Percentiles rank a stretch among this genome's conserved stretches.
Conservation (phyloP, 2,888 invertebrate species). For the Cremastinae sp. region DNA sequence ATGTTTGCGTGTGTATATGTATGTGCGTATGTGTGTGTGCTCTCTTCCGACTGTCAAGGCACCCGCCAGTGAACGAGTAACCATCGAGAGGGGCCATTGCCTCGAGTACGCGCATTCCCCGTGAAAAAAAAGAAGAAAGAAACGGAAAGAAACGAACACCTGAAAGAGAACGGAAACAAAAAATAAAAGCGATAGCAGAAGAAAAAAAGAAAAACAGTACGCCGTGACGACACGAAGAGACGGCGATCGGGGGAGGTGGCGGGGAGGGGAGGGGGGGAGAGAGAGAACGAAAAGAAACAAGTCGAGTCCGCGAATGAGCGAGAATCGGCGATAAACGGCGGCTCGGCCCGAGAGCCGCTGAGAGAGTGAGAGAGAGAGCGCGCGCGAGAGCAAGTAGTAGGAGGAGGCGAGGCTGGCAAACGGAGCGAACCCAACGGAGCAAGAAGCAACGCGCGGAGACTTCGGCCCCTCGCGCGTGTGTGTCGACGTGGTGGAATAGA, state of each 20-base stretch:
- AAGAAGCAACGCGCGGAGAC: constrained; percentile 49
- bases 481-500: constrained; percentile 59
- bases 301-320: constrained; percentile 38
- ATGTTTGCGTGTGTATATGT: constrained; percentile 7
- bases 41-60: constrained; percentile 54
- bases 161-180: constrained; percentile 13
- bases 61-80: constrained; percentile 39
- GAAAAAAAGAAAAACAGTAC: constrained; percentile 8
- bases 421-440: constrained; percentile 48
- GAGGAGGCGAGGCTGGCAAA: constrained; percentile 53
- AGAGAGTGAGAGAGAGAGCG: constrained; percentile 26
- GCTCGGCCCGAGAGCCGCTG: constrained; percentile 41
- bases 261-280: constrained; percentile 1
- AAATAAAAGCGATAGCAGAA: background rate
- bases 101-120: constrained; percentile 26
- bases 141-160: constrained; percentile 16
- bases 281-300: constrained; percentile 32
- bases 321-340: constrained; percentile 44
- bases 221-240: background rate
- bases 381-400: constrained; percentile 26
- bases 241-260: constrained; percentile 5
- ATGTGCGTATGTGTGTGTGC: constrained; percentile 4
- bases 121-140: constrained; percentile 7
- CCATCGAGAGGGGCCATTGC: constrained; percentile 35
- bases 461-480: constrained; percentile 47